Conservation (phyloP, 2,888 invertebrate genomes). For the Perizoma affinitatum region DNA sequence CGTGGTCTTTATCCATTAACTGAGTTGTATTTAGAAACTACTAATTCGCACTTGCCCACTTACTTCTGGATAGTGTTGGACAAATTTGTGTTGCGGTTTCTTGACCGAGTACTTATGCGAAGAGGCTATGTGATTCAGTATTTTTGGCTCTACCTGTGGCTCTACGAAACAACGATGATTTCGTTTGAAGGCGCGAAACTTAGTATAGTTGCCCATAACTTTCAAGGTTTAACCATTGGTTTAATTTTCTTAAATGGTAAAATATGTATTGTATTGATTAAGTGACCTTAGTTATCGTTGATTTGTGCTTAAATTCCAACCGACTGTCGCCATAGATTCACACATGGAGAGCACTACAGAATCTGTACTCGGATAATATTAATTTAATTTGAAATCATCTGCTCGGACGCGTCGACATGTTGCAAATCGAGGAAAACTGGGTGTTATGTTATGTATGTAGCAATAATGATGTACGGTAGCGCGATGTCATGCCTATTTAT, state of each 20-base stretch:
- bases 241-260: slow-evolving; percentile 2
- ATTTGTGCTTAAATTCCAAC: slow-evolving; percentile 73
- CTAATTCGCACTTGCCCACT: background rate
- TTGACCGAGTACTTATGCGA: background rate
- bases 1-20: too few relatives aligned
- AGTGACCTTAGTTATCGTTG: slow-evolving; percentile 79
- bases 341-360: slow-evolving; percentile 38
- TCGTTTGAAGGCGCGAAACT: too few relatives aligned
- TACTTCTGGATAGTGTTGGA: background rate
- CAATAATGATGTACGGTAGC: background rate
- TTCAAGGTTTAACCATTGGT: too few relatives aligned
- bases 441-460: background rate
- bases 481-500: background rate
- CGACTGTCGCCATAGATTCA: slow-evolving; percentile 50
- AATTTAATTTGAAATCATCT: slow-evolving; percentile 30
- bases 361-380: slow-evolving; percentile 37
- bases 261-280: slow-evolving; percentile 27
- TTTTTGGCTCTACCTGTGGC: too few relatives aligned
- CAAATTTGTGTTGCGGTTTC: background rate
- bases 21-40: too few relatives aligned
- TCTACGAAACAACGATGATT: background rate
- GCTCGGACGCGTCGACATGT: slow-evolving; percentile 15
- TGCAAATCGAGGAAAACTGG: slow-evolving; percentile 10
- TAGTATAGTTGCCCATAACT: too few relatives aligned
- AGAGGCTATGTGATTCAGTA: background rate